These are phyloP conservation scores for Gastracanthus pulcherrimus DNA, from an alignment of 2,888 invertebrate genomes.

Conservation along the genomic window DNA sequence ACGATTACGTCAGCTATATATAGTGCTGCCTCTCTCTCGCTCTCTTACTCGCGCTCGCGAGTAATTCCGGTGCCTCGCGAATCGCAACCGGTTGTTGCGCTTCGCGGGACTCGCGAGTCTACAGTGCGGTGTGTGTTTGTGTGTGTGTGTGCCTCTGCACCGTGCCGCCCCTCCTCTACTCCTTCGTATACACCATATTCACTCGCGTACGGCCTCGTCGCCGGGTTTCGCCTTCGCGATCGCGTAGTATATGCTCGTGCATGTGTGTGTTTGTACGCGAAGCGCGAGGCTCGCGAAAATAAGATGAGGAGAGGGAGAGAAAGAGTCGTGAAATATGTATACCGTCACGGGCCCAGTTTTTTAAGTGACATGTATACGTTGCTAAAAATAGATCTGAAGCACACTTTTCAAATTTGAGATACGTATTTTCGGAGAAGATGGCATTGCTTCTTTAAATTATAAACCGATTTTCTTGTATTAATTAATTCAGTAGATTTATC, in stretches of 20 bases:
- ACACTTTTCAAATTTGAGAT: too few relatives aligned
- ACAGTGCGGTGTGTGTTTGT: background rate
- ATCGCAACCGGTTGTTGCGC: background rate
- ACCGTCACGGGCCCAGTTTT: too few relatives aligned
- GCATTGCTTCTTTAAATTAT: too few relatives aligned
- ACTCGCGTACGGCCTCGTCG: background rate
- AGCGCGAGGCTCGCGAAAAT: background rate
- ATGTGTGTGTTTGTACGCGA: background rate
- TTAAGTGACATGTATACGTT: too few relatives aligned
- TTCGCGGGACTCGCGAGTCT: background rate
- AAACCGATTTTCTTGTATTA: too few relatives aligned
- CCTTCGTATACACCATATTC: background rate
- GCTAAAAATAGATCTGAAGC: too few relatives aligned
- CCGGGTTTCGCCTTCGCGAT: background rate
- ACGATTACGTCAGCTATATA: constrained; percentile 55
- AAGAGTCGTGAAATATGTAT: too few relatives aligned
- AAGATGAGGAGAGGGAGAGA: too few relatives aligned
- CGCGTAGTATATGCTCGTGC: background rate
- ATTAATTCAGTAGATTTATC: too few relatives aligned
- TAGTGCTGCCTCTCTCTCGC: too few relatives aligned
- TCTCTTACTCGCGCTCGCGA: too few relatives aligned
- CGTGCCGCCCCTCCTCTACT: background rate
- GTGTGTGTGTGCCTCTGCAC: background rate
- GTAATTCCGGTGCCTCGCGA: background rate
- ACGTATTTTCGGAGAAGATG: too few relatives aligned